These are phyloP conservation scores for Drosophila prosaltans DNA, from an alignment of 1,140 invertebrate species.

Conservation along the genomic window DNA sequence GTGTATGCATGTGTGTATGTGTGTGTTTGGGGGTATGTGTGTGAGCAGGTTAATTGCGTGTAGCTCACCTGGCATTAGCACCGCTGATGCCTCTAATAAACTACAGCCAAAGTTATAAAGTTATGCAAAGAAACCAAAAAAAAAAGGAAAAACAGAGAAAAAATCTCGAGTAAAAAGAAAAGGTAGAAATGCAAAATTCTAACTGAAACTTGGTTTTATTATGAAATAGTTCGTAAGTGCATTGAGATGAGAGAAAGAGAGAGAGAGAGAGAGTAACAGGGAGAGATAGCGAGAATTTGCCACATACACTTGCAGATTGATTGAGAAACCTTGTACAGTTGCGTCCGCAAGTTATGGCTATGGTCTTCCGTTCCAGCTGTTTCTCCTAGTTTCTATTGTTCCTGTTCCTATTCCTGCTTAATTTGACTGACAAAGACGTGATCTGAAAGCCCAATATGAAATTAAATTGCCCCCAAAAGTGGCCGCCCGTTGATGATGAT, in stretches of 20 bases:
- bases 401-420: slow-evolving; percentile 10
- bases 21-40: slow-evolving; percentile 2
- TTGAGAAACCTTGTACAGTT: not conserved
- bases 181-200: not conserved
- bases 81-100: slow-evolving; percentile 54
- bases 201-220: not conserved
- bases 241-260: not conserved
- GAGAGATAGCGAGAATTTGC: not conserved
- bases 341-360: too few relatives aligned
- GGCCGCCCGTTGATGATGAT: slow-evolving; percentile 21
- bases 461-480: slow-evolving; percentile 43
- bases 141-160: not conserved
- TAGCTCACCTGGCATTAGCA: slow-evolving; percentile 57
- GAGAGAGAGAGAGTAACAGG: not conserved
- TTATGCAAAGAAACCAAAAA: slow-evolving; percentile 14
- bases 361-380: not conserved
- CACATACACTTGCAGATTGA: not conserved
- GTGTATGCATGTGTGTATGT: not conserved
- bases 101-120: slow-evolving; percentile 19
- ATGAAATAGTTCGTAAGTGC: not conserved
- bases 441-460: slow-evolving; percentile 57
- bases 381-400: not conserved
- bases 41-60: slow-evolving; percentile 49
- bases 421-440: slow-evolving; percentile 46
- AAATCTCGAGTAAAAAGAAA: not conserved